Conservation (phyloP, 2,797 vertebrate genomes). For the Lindbergichthys nudifrons region DNA sequence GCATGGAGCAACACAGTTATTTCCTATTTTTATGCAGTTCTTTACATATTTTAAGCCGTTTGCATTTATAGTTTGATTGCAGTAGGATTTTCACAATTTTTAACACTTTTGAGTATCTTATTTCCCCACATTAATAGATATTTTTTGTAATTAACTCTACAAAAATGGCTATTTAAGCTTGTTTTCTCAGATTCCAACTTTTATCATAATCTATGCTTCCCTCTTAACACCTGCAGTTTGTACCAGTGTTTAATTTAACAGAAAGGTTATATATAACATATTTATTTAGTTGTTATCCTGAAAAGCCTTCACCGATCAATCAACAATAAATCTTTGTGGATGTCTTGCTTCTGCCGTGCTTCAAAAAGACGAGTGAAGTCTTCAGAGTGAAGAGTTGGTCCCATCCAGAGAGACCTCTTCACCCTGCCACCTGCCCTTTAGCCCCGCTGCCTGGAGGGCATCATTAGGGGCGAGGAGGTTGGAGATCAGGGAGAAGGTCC, state of each 20-base stretch:
- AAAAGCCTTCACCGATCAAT: not conserved
- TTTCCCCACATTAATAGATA: not conserved
- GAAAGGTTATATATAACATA: not conserved
- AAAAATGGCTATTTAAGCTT: not conserved
- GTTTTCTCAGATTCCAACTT: not conserved
- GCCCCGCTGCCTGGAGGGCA: slow-evolving; percentile 74
- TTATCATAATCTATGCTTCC: not conserved
- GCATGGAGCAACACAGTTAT: too few species aligned
- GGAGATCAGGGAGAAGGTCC: slow-evolving; percentile 69
- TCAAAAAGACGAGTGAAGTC: slow-evolving; percentile 46
- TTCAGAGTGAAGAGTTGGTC: slow-evolving; percentile 42
- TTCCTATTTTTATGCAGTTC: not conserved
- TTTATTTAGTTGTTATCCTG: not conserved
- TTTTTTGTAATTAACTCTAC: not conserved
- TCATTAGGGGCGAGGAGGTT: slow-evolving; percentile 74
- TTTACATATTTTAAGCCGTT: not conserved
- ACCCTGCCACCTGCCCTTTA: slow-evolving; percentile 75
- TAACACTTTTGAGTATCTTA: not conserved
- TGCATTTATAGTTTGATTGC: not conserved
- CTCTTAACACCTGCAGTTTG: not conserved
- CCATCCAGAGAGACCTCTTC: slow-evolving; percentile 55
- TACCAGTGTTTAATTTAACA: not conserved
- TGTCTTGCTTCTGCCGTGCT: slow-evolving; percentile 5
- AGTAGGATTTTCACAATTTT: not conserved
- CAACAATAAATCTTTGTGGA: slow-evolving; percentile 5